Evolutionary conservation across 2,797 vertebrate species (phyloP).

Genomic region (Tinamus major): DNA sequence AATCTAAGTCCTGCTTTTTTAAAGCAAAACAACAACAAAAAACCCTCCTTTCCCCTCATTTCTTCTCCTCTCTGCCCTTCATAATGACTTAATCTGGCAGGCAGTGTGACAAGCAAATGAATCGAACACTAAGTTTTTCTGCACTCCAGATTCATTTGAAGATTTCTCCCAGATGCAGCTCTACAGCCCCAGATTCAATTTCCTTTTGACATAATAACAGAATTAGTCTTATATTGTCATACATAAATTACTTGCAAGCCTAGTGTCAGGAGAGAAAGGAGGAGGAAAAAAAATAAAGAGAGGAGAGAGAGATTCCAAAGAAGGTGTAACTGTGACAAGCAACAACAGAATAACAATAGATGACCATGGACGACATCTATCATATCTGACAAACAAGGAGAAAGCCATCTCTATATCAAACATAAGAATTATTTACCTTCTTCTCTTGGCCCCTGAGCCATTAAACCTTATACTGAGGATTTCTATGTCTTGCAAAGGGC

Average conservation of each 20-base stretch:
- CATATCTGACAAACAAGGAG: constrained; percentile 73
- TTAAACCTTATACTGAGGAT: constrained; percentile 44
- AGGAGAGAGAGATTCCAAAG: constrained; percentile 48
- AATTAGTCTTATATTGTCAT: constrained; percentile 81
- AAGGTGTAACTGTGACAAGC: constrained; percentile 63
- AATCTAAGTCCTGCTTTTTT: constrained; percentile 4
- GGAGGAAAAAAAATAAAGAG: constrained; percentile 10
- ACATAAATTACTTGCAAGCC: constrained; percentile 80
- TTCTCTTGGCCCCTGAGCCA: constrained; percentile 38
- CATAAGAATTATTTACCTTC: constrained; percentile 61
- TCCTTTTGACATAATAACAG: constrained; percentile 81
- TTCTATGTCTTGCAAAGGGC: constrained; percentile 39
- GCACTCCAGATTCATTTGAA: constrained; percentile 75
- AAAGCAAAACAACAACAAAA: too few species aligned
- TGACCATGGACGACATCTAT: constrained; percentile 68
- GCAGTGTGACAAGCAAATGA: constrained; percentile 76
- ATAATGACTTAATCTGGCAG: constrained; percentile 78
- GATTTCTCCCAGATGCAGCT: constrained; percentile 77
- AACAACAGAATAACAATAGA: constrained; percentile 70
- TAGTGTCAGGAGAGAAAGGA: constrained; percentile 55
- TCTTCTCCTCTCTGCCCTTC: constrained; percentile 70
- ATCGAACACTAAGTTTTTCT: constrained; percentile 58
- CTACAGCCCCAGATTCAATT: constrained; percentile 80
- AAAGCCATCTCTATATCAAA: constrained; percentile 56
- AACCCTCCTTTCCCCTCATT: not conserved